phyloP scores from a whole-genome alignment of 2,113 vertebrate genomes.

The Percopsis transmontana region DNA sequence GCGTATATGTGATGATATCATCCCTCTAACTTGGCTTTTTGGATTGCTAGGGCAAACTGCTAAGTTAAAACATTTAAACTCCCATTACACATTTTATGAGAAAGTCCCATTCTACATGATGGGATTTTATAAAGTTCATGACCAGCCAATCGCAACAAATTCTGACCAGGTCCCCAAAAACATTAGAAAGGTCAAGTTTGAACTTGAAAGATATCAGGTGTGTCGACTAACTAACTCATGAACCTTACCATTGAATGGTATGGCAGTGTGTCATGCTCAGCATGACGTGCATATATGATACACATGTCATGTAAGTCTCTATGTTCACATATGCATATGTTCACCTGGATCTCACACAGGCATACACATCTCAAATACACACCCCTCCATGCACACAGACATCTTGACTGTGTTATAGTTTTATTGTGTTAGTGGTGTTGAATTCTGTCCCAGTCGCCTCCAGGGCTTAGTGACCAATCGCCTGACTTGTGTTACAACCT shows the following conservation, averaged over 20 bases:
- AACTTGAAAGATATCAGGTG: constrained; percentile 23
- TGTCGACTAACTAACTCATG: constrained; percentile 6
- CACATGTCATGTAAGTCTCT: not conserved
- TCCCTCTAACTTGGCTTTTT: not conserved
- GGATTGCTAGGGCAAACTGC: constrained; percentile 8
- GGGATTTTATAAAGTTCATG: constrained; percentile 19
- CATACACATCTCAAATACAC: not conserved
- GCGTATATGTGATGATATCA: constrained; percentile 23
- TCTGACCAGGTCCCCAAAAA: not conserved
- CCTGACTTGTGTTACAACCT: not conserved
- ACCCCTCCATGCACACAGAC: not conserved
- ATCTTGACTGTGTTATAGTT: not conserved
- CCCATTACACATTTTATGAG: constrained; percentile 43
- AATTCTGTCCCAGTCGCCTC: not conserved
- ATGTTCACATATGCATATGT: not conserved
- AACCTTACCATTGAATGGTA: not conserved
- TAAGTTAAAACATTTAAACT: constrained; percentile 30
- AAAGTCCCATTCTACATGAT: constrained; percentile 11
- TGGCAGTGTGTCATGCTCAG: not conserved
- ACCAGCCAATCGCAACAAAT: constrained; percentile 16
- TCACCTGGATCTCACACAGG: not conserved
- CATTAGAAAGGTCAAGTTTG: not conserved
- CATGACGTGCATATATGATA: not conserved
- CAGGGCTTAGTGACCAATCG: not conserved
- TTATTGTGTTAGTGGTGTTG: not conserved